Conservation (phyloP, 2,888 invertebrate species). For the Abrostola triplasia region DNA sequence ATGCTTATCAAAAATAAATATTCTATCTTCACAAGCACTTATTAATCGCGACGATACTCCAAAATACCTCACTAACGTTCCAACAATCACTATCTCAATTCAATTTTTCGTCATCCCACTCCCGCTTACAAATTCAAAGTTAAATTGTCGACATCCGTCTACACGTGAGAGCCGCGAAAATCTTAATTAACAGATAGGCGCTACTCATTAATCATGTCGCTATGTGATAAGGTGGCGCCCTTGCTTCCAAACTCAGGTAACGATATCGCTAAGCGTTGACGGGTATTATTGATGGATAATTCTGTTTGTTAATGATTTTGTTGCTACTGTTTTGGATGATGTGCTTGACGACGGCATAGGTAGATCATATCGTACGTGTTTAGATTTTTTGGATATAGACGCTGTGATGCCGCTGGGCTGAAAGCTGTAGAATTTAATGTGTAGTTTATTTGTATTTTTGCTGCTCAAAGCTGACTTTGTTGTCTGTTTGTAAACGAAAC, state of each 20-base stretch:
- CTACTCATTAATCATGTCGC: constrained; percentile 78
- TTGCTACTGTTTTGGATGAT: constrained; percentile 29
- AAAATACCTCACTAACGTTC: constrained; percentile 7
- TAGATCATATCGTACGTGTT: no score
- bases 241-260: constrained; percentile 68
- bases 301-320: constrained; percentile 47
- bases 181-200: constrained; percentile 88
- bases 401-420: no score
- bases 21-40: no score
- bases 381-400: no score
- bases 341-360: neutral
- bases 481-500: no score
- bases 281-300: constrained; percentile 70
- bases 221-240: constrained; percentile 78
- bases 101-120: constrained; percentile 52
- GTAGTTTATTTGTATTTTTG: no score
- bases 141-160: constrained; percentile 84
- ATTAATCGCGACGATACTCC: no score
- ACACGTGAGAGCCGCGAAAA: constrained; percentile 85
- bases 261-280: constrained; percentile 69
- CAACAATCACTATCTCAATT: constrained; percentile 47
- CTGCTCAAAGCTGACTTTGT: no score
- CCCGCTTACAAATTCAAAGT: constrained; percentile 71
- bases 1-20: no score
- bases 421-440: no score